Conservation (phyloP, 2,888 invertebrate species). For the Caenorhabditis sp. region DNA sequence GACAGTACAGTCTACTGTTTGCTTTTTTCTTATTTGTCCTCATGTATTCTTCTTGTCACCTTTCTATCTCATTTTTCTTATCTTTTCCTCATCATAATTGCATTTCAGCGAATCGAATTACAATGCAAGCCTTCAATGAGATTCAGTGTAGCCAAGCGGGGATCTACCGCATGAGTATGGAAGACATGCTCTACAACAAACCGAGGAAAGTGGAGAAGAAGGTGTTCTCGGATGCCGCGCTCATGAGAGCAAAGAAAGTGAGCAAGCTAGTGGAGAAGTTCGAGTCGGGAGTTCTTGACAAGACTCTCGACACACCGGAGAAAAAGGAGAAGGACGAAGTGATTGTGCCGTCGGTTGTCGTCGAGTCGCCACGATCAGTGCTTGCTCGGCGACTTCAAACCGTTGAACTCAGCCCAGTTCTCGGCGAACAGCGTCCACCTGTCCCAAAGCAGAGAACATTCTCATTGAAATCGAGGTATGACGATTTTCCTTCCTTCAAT, state of each 20-base stretch:
- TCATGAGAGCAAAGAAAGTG: background rate
- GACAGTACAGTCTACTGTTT: no score
- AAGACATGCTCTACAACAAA: slow-evolving; percentile 7
- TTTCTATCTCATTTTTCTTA: background rate
- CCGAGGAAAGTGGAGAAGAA: background rate
- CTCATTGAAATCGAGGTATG: no score
- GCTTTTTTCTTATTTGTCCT: no score
- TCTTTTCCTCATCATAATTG: background rate
- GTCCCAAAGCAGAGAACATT: no score
- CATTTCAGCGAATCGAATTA: background rate
- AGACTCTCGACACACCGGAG: background rate
- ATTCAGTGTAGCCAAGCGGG: background rate
- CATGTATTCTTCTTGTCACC: no score
- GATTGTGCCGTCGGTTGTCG: background rate
- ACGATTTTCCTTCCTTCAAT: no score
- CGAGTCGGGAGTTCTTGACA: background rate
- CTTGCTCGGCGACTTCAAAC: no score
- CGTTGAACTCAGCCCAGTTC: no score
- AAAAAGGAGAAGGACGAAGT: background rate
- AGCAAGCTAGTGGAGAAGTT: slow-evolving; percentile 7
- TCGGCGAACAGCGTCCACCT: no score
- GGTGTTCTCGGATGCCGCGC: slow-evolving; percentile 10
- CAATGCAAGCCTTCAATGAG: background rate
- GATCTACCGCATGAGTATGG: slow-evolving; percentile 8
- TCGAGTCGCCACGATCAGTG: background rate